A percentile compares a stretch with the other conserved stretches of the same genome.
phyloP scores from a whole-genome alignment of 35 echinoderm and acorn worm genomes.

The Ptychodera flava region DNA sequence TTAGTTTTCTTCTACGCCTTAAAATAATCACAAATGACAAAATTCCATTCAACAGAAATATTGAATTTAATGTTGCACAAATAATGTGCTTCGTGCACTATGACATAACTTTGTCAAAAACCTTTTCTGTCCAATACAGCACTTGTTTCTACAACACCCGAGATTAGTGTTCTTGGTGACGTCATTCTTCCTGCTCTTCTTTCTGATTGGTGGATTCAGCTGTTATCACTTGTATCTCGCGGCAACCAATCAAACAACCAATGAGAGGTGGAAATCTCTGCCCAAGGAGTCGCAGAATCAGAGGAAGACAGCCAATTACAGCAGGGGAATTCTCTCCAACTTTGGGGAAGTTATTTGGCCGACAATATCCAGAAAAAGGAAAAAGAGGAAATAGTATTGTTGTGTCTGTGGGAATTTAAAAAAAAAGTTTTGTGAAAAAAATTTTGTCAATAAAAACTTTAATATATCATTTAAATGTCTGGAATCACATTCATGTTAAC shows the following conservation, averaged over 20 bases:
- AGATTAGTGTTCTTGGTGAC: constrained; percentile 55
- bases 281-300: not conserved
- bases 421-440: no score
- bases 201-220: constrained; percentile 52
- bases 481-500: no score
- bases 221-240: constrained; percentile 58
- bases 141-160: constrained; percentile 68
- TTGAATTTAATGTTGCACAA: no score
- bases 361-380: not conserved
- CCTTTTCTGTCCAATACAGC: constrained; percentile 31
- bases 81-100: no score
- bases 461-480: no score
- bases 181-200: constrained; percentile 39
- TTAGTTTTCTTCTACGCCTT: not conserved
- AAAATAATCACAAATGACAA: no score
- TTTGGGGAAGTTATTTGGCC: not conserved
- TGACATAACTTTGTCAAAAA: no score
- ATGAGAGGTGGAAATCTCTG: constrained; percentile 48
- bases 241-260: constrained; percentile 71
- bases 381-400: not conserved
- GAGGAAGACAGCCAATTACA: not conserved
- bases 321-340: not conserved
- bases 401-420: no score
- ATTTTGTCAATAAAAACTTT: no score
- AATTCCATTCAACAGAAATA: no score